These are phyloP conservation scores for Hephaestus fuliginosus DNA, from an alignment of 2,797 vertebrate species.

Conservation along the genomic window DNA sequence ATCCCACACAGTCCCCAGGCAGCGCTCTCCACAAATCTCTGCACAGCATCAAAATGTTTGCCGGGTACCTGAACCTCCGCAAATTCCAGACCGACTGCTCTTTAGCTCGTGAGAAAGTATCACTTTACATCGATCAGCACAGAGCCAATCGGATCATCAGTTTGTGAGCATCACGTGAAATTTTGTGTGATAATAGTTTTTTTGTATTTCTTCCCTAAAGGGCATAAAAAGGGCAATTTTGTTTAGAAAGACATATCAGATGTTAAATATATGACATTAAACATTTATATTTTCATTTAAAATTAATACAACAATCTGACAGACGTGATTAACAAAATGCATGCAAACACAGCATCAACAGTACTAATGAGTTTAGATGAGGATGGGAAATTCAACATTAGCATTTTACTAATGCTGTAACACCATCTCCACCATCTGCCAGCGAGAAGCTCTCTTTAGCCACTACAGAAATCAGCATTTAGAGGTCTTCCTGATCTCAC, in stretches of 20 bases:
- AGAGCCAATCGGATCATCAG: conserved; percentile 5
- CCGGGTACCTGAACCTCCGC: not conserved
- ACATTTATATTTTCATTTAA: too few relatives aligned
- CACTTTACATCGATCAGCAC: not conserved
- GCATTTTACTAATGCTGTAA: not conserved
- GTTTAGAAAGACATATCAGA: not conserved
- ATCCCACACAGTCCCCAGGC: conserved; percentile 42
- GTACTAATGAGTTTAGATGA: not conserved
- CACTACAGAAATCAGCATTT: not conserved
- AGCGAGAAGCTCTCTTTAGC: not conserved
- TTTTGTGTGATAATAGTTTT: too few relatives aligned
- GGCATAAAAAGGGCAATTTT: not conserved
- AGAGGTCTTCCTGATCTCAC: not conserved
- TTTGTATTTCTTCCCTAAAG: not conserved
- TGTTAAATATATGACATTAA: not conserved
- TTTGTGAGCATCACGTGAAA: not conserved
- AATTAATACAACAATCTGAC: not conserved
- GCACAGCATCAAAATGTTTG: conserved; percentile 22
- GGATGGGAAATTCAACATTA: not conserved
- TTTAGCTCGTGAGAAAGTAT: not conserved
- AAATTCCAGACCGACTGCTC: not conserved
- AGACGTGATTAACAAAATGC: not conserved
- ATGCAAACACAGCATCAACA: not conserved
- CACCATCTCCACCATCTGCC: not conserved
- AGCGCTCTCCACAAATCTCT: conserved; percentile 18